Evolutionary conservation across 2,797 vertebrate genomes (phyloP).

Genomic region (Notamacropus eugenii): DNA sequence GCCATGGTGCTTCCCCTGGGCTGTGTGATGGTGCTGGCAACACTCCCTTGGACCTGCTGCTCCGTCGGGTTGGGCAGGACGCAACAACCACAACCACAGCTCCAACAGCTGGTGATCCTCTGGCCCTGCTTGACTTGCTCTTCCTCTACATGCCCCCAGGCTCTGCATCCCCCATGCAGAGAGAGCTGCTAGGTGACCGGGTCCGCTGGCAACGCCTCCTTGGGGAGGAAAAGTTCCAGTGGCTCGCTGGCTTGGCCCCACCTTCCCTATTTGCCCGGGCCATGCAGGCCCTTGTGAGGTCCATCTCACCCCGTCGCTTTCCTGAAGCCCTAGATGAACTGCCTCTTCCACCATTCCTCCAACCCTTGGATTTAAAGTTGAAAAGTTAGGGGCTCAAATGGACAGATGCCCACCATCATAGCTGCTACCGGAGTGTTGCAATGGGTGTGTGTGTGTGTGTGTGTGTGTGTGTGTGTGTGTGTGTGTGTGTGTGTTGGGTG

Average conservation of each 20-base stretch:
- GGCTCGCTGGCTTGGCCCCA: conserved; percentile 90
- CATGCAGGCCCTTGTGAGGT: conserved; percentile 91
- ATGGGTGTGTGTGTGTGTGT: conserved; percentile 14
- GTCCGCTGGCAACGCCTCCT: conserved; percentile 89
- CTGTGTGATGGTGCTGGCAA: conserved; percentile 83
- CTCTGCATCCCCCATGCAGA: conserved; percentile 76
- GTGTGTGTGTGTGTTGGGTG: not conserved
- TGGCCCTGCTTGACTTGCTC: conserved; percentile 91
- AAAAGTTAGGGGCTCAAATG: conserved; percentile 78
- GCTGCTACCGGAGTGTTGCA: conserved; percentile 56
- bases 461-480: not conserved
- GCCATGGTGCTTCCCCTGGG: conserved; percentile 88
- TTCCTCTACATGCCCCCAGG: conserved; percentile 89
- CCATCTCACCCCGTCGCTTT: conserved; percentile 87
- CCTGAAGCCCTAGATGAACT: conserved; percentile 88
- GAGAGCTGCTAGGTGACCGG: conserved; percentile 85
- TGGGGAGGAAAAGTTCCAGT: conserved; percentile 89
- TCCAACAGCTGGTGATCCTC: conserved; percentile 65
- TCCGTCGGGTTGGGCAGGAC: conserved; percentile 85
- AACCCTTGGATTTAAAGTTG: conserved; percentile 89
- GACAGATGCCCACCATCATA: not conserved
- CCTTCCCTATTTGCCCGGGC: conserved; percentile 90
- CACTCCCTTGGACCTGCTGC: conserved; percentile 89
- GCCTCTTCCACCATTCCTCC: conserved; percentile 91
- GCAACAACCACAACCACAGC: accelerated